These are phyloP conservation scores for Apistogramma diplotaenia DNA, from an alignment of 2,113 vertebrate genomes.

Conservation along the genomic window DNA sequence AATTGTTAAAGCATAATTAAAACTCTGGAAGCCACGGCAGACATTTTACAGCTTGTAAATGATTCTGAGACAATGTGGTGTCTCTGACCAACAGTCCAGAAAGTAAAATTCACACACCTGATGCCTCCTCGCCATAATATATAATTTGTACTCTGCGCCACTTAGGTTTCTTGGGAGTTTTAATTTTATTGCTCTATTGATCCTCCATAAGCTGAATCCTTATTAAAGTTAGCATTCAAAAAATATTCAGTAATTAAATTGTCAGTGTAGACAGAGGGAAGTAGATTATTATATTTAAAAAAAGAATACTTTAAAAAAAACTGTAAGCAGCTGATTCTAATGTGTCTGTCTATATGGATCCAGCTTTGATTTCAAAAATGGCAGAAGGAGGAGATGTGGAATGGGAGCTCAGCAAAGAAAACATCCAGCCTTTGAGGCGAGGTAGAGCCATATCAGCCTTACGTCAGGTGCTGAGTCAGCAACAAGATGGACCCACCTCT, in stretches of 20 bases:
- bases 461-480: constrained; percentile 85
- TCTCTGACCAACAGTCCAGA: neutral
- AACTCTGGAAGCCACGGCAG: neutral
- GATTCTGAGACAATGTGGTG: neutral
- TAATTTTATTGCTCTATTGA: neutral
- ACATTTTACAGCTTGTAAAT: neutral
- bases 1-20: neutral
- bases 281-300: neutral
- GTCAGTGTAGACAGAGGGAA: too few relatives aligned
- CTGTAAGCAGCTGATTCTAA: neutral
- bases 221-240: neutral
- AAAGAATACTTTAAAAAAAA: too few relatives aligned
- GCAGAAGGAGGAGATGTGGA: constrained; percentile 83
- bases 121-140: too few relatives aligned
- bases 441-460: constrained; percentile 85
- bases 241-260: too few relatives aligned
- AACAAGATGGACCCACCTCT: constrained; percentile 78
- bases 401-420: constrained; percentile 97
- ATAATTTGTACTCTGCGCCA: too few relatives aligned
- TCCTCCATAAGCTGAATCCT: neutral
- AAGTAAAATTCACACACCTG: neutral
- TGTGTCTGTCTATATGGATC: neutral
- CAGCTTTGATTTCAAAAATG: constrained; percentile 61
- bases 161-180: neutral
- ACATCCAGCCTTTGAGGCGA: constrained; percentile 89